These are phyloP conservation scores for Theocolax elegans DNA, from an alignment of 1,140 invertebrate genomes.

Conservation along the genomic window DNA sequence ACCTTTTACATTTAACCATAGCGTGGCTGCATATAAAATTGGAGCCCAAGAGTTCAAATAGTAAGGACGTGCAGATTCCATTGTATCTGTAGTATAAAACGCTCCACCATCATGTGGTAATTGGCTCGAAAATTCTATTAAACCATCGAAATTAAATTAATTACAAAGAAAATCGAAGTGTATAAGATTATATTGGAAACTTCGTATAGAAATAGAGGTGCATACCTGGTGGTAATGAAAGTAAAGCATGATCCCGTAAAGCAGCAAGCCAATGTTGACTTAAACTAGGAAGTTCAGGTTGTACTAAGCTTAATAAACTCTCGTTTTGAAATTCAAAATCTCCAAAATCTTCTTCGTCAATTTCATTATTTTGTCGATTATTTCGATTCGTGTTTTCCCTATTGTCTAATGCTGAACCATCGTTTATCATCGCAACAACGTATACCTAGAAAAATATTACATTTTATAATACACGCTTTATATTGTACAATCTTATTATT, in stretches of 20 bases:
- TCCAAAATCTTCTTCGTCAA: slow-evolving; percentile 75
- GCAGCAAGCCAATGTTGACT: slow-evolving; percentile 95
- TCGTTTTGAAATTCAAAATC: slow-evolving; percentile 81
- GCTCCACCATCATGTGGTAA: slow-evolving; percentile 95
- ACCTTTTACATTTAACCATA: slow-evolving; percentile 83
- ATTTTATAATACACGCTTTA: too few relatives aligned
- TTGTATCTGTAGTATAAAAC: slow-evolving; percentile 96
- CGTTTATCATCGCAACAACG: slow-evolving; percentile 91
- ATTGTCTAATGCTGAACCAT: slow-evolving; percentile 74
- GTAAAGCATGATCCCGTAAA: slow-evolving; percentile 92
- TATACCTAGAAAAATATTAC: slow-evolving; percentile 86
- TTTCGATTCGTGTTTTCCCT: slow-evolving; percentile 57
- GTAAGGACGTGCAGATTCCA: slow-evolving; percentile 90
- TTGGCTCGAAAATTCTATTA: slow-evolving; percentile 88
- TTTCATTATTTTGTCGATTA: slow-evolving; percentile 59
- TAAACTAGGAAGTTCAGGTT: slow-evolving; percentile 90
- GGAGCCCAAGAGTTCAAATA: slow-evolving; percentile 95
- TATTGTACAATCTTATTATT: too few relatives aligned
- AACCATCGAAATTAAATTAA: too few relatives aligned
- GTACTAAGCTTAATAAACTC: slow-evolving; percentile 89
- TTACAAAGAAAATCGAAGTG: not conserved
- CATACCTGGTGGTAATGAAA: slow-evolving; percentile 90
- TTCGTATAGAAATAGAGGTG: too few relatives aligned
- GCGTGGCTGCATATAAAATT: slow-evolving; percentile 90
- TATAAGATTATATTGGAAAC: too few relatives aligned